These are phyloP conservation scores for Tylochromis polylepis DNA, from an alignment of 2,113 vertebrate genomes.

Conservation along the genomic window DNA sequence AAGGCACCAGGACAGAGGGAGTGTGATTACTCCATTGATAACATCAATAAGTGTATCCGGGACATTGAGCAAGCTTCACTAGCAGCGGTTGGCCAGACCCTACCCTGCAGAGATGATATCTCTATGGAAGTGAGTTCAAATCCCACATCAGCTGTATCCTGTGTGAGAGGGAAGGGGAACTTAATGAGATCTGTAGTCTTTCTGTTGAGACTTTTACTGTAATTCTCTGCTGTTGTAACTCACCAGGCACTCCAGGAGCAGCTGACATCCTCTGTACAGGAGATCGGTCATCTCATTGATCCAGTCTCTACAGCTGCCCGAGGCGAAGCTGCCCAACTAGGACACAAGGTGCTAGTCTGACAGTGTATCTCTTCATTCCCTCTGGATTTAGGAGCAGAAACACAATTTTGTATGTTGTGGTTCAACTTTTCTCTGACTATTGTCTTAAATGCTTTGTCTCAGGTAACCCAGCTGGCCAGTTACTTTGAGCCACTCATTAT, in stretches of 20 bases:
- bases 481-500: conserved; percentile 94
- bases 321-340: conserved; percentile 94
- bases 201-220: conserved; percentile 26
- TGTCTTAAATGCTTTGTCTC: background rate
- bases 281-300: conserved; percentile 96
- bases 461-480: conserved; percentile 94
- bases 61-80: conserved; percentile 97
- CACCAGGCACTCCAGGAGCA: conserved; percentile 93
- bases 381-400: conserved; percentile 24
- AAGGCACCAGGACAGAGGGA: conserved; percentile 96
- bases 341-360: conserved; percentile 84
- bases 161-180: conserved; percentile 8
- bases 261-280: conserved; percentile 94
- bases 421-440: background rate
- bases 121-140: conserved; percentile 72
- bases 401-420: background rate
- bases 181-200: conserved; percentile 33
- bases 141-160: conserved; percentile 23
- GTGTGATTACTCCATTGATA: conserved; percentile 94
- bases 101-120: conserved; percentile 94
- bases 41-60: conserved; percentile 93
- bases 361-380: conserved; percentile 10
- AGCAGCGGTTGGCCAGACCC: conserved; percentile 87
- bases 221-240: conserved; percentile 16
- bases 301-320: conserved; percentile 89